phyloP scores from a whole-genome alignment of 2,888 invertebrate species.

The Bimastos eiseni region DNA sequence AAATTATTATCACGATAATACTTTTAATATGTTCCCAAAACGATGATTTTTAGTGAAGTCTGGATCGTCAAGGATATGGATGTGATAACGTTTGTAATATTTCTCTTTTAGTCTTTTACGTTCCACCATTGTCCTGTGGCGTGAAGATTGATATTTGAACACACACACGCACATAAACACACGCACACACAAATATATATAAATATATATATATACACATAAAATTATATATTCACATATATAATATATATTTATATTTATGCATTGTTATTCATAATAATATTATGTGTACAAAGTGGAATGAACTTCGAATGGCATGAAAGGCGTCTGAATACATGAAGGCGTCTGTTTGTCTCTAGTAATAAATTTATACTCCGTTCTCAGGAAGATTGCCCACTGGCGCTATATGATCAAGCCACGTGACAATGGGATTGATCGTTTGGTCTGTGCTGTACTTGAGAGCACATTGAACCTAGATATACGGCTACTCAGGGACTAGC shows the following conservation, averaged over 20 bases:
- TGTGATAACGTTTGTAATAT: not conserved
- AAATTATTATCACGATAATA: not conserved
- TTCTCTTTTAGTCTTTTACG: not conserved
- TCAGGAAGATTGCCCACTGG: not conserved
- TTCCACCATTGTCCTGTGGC: not conserved
- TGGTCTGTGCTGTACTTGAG: not conserved
- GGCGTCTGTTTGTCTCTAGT: not conserved
- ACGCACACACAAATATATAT: too few relatives aligned
- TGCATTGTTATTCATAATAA: too few relatives aligned
- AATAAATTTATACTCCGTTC: not conserved
- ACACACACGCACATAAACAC: too few relatives aligned
- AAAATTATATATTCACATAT: too few relatives aligned
- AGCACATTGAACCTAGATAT: conserved; percentile 2
- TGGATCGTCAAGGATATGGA: not conserved
- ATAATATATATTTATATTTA: too few relatives aligned
- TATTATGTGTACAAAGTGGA: not conserved
- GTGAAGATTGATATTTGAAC: not conserved
- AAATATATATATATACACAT: too few relatives aligned
- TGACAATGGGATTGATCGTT: not conserved
- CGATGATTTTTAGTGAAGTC: not conserved
- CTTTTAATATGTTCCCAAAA: not conserved
- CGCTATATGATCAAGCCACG: not conserved
- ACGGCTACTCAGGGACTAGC: not conserved
- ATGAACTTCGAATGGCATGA: not conserved
- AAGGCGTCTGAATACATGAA: not conserved